Conservation (phyloP, 2,888 invertebrate species). For the Aricia artaxerxes region DNA sequence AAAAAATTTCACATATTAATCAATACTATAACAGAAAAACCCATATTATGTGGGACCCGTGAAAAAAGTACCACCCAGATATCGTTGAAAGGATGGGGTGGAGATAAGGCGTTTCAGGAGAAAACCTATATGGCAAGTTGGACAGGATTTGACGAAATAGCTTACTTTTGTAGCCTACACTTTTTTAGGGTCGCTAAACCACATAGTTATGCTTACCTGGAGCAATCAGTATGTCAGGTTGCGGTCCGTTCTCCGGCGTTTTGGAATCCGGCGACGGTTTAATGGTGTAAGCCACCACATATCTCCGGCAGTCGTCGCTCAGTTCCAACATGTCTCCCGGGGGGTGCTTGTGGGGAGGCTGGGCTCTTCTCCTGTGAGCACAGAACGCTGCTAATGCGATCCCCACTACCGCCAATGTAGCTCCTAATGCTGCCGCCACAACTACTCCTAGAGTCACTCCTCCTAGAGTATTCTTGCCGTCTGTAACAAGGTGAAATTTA, state of each 20-base stretch:
- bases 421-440: constrained; percentile 65
- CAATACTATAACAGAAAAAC: no score
- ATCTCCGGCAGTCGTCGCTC: constrained; percentile 90
- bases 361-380: constrained; percentile 59
- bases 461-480: constrained; percentile 85
- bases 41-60: no score
- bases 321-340: constrained; percentile 81
- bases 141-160: no score
- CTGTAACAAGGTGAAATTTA: constrained; percentile 62
- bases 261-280: constrained; percentile 82
- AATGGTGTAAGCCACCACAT: constrained; percentile 92
- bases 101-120: no score
- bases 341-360: constrained; percentile 69
- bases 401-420: constrained; percentile 61
- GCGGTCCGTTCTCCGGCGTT: constrained; percentile 79
- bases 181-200: background rate
- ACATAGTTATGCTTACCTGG: constrained; percentile 69
- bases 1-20: no score
- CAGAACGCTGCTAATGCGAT: constrained; percentile 62
- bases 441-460: constrained; percentile 86
- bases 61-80: no score
- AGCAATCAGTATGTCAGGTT: constrained; percentile 90
- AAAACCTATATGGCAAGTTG: no score
- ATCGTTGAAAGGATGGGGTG: no score
- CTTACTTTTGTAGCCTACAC: no score